Evolutionary conservation across 2,797 vertebrate species (phyloP), one percentile per base, ranked within the genome.

Genomic region (Melanotaenia parkinsoni): DNA sequence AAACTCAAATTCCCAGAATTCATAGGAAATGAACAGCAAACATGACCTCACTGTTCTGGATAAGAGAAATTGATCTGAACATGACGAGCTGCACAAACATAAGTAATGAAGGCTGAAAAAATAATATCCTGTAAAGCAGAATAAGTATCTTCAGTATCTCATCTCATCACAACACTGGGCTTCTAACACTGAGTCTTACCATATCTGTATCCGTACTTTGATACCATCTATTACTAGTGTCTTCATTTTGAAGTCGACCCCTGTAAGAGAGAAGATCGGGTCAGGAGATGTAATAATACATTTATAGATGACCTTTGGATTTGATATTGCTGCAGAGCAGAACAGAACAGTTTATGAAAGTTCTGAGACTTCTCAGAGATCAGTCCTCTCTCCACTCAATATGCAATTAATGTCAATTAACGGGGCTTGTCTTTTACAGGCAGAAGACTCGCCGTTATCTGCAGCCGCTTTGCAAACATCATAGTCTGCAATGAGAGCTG

Each of bases 231-330:
- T 97, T 72, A 97, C 94, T 45, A 99, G 95, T 1, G 98, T 99
- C 92, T 99, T 99, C 98, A 99, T 99, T 94, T 99, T 99, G 91
- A 99, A 99, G 93, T 99, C 98, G 0, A 99, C 96, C 4, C 98
- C 98, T 99, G 89, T 1, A 72, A 83, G 63, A 82, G 33, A 79
- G 43, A 75, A 78, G 61, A 76, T 40, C 58, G 3, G 7, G 54
- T 70, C 16, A 74, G 56, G 11, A 74, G 80, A 85, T 8, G 28
- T 9, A 58, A 54, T n/a, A 65, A 58, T 2, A 58, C 30, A 63
- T 28, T 28, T 32, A 72, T 35, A 58, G 28, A 68, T 40, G 40
- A 58, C 50, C n/a, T n/a, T 1, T 11, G 5, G 14, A 37, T 20
- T 67, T 50, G n/a, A 74, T 64, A 40, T 61, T 67, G 12, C 30